Evolutionary conservation across 2,797 vertebrate species (phyloP).

Genomic region (Periophthalmus magnuspinnatus): DNA sequence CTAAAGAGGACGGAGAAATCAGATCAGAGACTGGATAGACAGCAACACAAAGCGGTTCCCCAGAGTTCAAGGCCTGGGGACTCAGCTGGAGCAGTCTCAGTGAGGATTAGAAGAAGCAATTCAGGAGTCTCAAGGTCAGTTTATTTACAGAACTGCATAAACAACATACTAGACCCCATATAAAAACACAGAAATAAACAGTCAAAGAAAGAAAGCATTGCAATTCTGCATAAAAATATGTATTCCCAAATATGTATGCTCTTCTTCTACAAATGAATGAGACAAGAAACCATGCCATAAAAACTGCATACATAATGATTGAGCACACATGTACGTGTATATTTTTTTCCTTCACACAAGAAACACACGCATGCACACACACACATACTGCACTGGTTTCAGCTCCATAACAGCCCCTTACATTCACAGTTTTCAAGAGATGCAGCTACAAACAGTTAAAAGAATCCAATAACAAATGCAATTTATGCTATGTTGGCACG

Average conservation of each 20-base stretch:
- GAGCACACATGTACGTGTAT: neutral
- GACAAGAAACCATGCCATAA: too few relatives aligned
- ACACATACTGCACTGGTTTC: slow-evolving; percentile 11
- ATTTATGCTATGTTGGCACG: slow-evolving; percentile 35
- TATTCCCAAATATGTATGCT: too few relatives aligned
- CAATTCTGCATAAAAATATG: neutral
- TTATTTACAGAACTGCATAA: slow-evolving; percentile 11
- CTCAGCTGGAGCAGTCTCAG: slow-evolving; percentile 49
- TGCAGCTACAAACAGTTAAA: slow-evolving; percentile 25
- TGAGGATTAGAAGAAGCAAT: slow-evolving; percentile 54
- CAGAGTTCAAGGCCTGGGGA: slow-evolving; percentile 49
- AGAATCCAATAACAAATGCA: slow-evolving; percentile 37
- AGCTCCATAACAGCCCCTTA: slow-evolving; percentile 14
- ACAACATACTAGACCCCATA: neutral
- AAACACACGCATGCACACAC: slow-evolving; percentile 13
- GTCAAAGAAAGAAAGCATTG: neutral
- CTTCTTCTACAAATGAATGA: too few relatives aligned
- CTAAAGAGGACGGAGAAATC: slow-evolving; percentile 74
- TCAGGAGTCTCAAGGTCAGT: slow-evolving; percentile 51
- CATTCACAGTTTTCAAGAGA: slow-evolving; percentile 17
- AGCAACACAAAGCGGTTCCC: slow-evolving; percentile 55
- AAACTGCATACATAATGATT: neutral
- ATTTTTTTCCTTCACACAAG: neutral
- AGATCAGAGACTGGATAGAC: slow-evolving; percentile 54
- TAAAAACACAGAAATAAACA: neutral